Base-by-base conservation (phyloP, 2,113 vertebrate genomes). In the Phrynosoma platyrhinos region DNA sequence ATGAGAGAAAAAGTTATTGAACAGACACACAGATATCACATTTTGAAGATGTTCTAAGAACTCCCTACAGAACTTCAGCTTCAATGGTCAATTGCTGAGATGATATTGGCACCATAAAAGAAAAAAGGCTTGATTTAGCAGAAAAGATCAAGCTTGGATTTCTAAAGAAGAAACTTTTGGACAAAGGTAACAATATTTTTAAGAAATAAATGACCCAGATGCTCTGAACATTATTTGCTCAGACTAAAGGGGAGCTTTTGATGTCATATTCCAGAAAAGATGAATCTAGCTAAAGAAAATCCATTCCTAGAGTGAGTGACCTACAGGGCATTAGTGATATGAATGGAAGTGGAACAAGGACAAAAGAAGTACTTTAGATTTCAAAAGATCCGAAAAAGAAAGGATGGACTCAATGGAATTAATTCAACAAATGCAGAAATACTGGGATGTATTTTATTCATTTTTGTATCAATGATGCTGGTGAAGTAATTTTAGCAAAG, bases 141-240 rank as follows among this genome's bases (percentile, higher is more conserved):
- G 30, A 85, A 85, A 66, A 89, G n/a, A 85, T 75, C 78, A 68
- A 66, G 53, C 69, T 76, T 76, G 42, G 10, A 9, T 82, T 82
- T 74, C 69, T 87, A 74, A 75, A 82, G 40, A 32, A 12, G 82
- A 90, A 47, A 87, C 14, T 83, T 85, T 74, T 71, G 88, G 72
- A 78, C 82, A 91, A 89, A 20, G 66, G 87, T 9, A 69, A 12
- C 53, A 89, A 30, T 78, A 88, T 69, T 91, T 13, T 87, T 2
- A 81, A 55, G 77, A 83, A 79, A 36, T 27, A 74, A 89, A 85
- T 90, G 89, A 79, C 76, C 86, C 64, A 21, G 69, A 85, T 83
- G 69, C 69, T 83, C 72, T 30, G 18, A 47, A 42, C 9, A 87
- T 82, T 68, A 66, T 88, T 91, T 90, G 82, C 32, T 85, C 53